Conservation (phyloP, 2,113 vertebrate genomes). For the Sturnus vulgaris region DNA sequence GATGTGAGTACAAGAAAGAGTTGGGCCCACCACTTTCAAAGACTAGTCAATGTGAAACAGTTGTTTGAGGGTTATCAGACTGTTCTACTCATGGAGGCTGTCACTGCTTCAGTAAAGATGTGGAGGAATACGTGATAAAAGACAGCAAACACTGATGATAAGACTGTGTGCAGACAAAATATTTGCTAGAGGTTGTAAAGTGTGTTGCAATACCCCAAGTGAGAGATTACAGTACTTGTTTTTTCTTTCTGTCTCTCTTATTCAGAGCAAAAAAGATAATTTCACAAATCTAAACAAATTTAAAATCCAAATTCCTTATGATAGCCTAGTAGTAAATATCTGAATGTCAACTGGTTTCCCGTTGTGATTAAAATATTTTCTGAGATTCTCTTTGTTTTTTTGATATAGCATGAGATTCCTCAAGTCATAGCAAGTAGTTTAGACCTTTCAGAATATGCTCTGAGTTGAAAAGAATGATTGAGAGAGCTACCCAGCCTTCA, state of each 20-base stretch:
- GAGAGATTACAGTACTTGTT: background rate
- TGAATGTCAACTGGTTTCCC: background rate
- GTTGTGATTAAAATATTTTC: background rate
- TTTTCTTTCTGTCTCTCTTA: background rate
- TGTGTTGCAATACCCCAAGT: background rate
- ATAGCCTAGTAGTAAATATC: background rate
- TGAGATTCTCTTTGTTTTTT: background rate
- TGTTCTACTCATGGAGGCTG: background rate
- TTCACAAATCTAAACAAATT: background rate
- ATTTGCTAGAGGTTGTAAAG: background rate
- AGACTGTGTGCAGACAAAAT: background rate
- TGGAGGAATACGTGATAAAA: background rate
- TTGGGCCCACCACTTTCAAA: background rate
- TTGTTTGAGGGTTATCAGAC: background rate
- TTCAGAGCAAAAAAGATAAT: background rate
- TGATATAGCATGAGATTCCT: background rate
- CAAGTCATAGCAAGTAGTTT: background rate
- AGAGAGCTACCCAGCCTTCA: background rate
- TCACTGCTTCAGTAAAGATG: background rate
- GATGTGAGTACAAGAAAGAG: background rate
- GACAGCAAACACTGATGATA: background rate
- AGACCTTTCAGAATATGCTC: background rate
- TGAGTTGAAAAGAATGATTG: background rate
- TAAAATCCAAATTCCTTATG: background rate
- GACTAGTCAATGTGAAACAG: background rate